These are phyloP conservation scores for Drosophila barbarae DNA, from an alignment of 2,888 invertebrate species.

Conservation along the genomic window DNA sequence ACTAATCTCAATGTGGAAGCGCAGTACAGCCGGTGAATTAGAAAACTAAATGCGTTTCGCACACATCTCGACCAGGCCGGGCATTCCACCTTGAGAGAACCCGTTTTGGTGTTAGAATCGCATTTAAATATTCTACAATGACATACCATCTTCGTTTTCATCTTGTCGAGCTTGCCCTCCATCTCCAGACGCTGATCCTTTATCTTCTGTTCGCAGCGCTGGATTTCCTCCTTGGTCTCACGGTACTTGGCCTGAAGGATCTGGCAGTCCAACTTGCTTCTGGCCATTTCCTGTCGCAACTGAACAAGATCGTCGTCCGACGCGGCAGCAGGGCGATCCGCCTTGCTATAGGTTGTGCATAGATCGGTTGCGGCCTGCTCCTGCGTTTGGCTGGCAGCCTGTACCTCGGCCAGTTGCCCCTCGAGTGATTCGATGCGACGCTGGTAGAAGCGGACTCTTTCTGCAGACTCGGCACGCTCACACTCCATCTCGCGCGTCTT, in stretches of 20 bases:
- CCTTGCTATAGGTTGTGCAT: slow-evolving; percentile 22
- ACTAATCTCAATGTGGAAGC: slow-evolving; percentile 5
- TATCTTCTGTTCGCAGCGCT: slow-evolving; percentile 69
- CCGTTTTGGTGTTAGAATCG: neutral
- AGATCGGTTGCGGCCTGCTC: neutral
- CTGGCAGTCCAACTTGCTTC: slow-evolving; percentile 61
- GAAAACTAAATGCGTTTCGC: neutral
- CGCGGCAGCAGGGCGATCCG: neutral
- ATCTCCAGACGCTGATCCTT: slow-evolving; percentile 82
- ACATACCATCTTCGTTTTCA: slow-evolving; percentile 91
- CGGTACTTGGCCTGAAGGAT: slow-evolving; percentile 78
- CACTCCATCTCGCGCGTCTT: slow-evolving; percentile 21
- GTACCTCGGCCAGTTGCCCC: slow-evolving; percentile 46
- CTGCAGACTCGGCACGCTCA: slow-evolving; percentile 28
- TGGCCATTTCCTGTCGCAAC: slow-evolving; percentile 7
- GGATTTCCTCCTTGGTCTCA: slow-evolving; percentile 69
- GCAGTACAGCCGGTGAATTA: neutral
- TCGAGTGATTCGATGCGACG: slow-evolving; percentile 43
- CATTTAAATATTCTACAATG: neutral
- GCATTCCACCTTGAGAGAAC: slow-evolving; percentile 2
- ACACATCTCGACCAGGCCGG: slow-evolving; percentile 10
- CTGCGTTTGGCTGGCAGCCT: slow-evolving; percentile 2
- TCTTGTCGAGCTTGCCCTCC: slow-evolving; percentile 87
- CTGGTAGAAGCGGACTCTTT: slow-evolving; percentile 42
- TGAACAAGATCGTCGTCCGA: neutral